These are phyloP conservation scores for Mimachlamys varia DNA, from an alignment of 2,888 invertebrate genomes.

Conservation along the genomic window DNA sequence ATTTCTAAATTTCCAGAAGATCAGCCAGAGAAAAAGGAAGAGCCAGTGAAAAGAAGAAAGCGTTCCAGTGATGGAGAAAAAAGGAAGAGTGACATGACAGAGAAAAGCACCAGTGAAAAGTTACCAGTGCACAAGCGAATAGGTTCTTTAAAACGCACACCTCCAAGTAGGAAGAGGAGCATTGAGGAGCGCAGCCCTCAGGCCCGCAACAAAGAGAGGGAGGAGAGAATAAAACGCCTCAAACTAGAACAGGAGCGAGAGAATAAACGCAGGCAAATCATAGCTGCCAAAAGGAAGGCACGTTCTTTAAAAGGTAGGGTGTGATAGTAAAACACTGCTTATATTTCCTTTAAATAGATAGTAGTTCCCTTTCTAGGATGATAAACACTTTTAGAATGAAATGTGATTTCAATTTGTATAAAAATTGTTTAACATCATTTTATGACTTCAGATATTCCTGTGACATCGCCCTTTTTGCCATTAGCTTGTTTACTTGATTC, in stretches of 20 bases:
- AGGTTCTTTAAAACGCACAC: background rate
- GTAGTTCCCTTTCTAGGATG: too few relatives aligned
- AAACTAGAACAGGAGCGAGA: background rate
- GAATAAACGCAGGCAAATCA: slow-evolving; percentile 8
- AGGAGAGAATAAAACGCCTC: background rate
- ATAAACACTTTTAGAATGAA: too few relatives aligned
- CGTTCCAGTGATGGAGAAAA: background rate
- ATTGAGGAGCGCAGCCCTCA: background rate
- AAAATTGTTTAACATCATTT: too few relatives aligned
- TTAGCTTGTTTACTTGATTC: too few relatives aligned
- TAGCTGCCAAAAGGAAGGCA: background rate
- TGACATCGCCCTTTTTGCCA: too few relatives aligned
- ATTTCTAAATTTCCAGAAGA: background rate
- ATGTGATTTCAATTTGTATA: too few relatives aligned
- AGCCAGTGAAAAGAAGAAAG: background rate
- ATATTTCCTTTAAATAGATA: too few relatives aligned
- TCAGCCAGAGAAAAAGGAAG: background rate
- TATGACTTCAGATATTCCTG: too few relatives aligned
- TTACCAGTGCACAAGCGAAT: slow-evolving; percentile 7
- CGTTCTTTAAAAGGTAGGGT: background rate
- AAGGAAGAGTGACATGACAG: background rate
- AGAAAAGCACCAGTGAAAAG: background rate
- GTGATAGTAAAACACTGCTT: background rate
- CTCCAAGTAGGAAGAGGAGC: background rate
- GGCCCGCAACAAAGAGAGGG: background rate